Evolutionary conservation across 2,797 vertebrate genomes (phyloP).

Genomic region (Poeciliopsis paucimaculata): DNA sequence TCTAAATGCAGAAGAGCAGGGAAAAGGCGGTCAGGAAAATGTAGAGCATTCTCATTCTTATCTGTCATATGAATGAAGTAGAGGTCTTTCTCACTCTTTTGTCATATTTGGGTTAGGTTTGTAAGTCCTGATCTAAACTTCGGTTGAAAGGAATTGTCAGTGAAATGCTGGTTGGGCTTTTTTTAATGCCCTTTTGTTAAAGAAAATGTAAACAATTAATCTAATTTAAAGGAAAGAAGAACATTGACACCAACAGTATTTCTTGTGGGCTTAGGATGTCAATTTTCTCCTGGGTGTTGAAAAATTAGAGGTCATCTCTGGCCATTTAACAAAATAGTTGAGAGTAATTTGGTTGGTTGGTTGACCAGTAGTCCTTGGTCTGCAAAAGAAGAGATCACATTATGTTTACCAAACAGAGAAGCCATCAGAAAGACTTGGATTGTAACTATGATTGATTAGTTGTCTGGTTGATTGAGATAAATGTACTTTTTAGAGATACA

Average conservation of each 20-base stretch:
- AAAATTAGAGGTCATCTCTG: neutral
- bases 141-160: constrained; percentile 37
- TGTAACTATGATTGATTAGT: neutral
- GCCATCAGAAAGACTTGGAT: neutral
- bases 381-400: neutral
- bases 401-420: neutral
- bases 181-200: constrained; percentile 13
- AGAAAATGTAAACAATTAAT: constrained; percentile 4
- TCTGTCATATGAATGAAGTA: constrained; percentile 39
- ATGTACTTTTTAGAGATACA: neutral
- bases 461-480: neutral
- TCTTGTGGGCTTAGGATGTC: neutral
- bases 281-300: neutral
- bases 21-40: constrained; percentile 36
- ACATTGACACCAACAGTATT: neutral
- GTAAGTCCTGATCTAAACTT: constrained; percentile 47
- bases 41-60: constrained; percentile 39
- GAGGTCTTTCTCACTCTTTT: constrained; percentile 18
- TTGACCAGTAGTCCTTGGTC: neutral
- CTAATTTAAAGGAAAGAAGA: neutral
- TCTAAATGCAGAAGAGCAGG: constrained; percentile 55
- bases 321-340: neutral
- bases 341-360: neutral
- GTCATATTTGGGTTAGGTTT: constrained; percentile 21
- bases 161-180: constrained; percentile 34